These are phyloP conservation scores for Drosophila phalerata DNA, from an alignment of 2,888 invertebrate genomes.

Conservation along the genomic window DNA sequence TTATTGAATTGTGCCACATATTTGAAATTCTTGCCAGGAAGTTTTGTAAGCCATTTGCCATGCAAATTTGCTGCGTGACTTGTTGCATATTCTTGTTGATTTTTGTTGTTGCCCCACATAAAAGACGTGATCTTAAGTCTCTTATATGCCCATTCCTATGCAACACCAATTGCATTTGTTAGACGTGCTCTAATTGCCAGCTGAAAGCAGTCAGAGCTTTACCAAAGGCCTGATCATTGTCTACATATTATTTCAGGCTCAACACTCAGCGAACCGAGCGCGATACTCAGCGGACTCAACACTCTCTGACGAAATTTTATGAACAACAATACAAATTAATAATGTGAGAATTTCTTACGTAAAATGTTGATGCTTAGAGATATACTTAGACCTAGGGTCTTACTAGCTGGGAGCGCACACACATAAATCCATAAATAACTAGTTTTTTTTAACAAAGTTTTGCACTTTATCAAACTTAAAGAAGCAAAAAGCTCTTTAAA, in stretches of 20 bases:
- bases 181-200: conserved; percentile 62
- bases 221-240: conserved; percentile 61
- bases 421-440: conserved; percentile 23
- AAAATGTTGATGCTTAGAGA: conserved; percentile 45
- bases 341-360: conserved; percentile 79
- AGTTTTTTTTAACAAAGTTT: conserved; percentile 26
- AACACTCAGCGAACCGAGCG: conserved; percentile 48
- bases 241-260: conserved; percentile 50
- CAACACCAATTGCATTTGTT: conserved; percentile 48
- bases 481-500: conserved; percentile 32
- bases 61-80: conserved; percentile 76
- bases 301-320: conserved; percentile 59
- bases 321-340: conserved; percentile 72
- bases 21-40: conserved; percentile 76
- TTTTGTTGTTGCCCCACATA: conserved; percentile 35
- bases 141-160: conserved; percentile 13
- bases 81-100: conserved; percentile 25
- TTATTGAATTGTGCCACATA: conserved; percentile 78
- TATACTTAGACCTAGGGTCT: conserved; percentile 6
- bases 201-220: conserved; percentile 31
- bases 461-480: conserved; percentile 54
- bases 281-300: conserved; percentile 13
- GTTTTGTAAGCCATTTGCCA: conserved; percentile 61
- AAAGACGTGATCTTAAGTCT: conserved; percentile 29
- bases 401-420: conserved; percentile 37